Percentiles rank a stretch among this genome's conserved stretches.
Conservation (phyloP, 2,888 invertebrate genomes). For the Zhuqinia jingwanae region DNA sequence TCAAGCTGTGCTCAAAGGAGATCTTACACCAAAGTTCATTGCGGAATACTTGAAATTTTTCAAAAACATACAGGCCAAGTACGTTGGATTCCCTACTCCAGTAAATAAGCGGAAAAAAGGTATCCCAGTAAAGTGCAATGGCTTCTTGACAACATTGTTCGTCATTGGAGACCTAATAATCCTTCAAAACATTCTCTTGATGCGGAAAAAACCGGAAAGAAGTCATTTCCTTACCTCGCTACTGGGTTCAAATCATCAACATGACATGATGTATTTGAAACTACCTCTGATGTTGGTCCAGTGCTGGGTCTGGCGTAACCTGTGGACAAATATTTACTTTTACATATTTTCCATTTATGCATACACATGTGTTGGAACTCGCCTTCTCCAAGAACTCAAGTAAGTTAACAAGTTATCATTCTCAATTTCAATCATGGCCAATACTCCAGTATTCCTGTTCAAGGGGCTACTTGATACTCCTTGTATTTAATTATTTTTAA, state of each 20-base stretch:
- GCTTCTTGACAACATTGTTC: background rate
- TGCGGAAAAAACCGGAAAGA: slow-evolving; percentile 30
- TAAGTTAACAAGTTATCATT: background rate
- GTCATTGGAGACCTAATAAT: background rate
- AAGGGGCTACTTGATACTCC: background rate
- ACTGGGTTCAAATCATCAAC: background rate
- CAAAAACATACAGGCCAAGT: background rate
- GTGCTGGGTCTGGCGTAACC: slow-evolving; percentile 47
- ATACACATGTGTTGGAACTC: slow-evolving; percentile 21
- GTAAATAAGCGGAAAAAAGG: background rate
- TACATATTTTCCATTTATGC: slow-evolving; percentile 13
- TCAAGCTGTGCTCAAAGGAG: background rate
- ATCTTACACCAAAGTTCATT: background rate
- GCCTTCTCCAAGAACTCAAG: slow-evolving; percentile 42
- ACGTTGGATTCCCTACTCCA: background rate
- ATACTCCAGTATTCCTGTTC: background rate
- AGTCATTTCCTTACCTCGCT: slow-evolving; percentile 48
- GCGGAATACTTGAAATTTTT: background rate
- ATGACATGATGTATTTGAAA: background rate
- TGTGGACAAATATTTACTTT: slow-evolving; percentile 49
- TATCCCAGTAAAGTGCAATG: background rate
- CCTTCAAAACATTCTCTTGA: slow-evolving; percentile 45
- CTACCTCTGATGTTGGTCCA: slow-evolving; percentile 1
- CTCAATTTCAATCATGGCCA: too few relatives aligned
- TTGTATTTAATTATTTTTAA: background rate